Conservation (phyloP, 2,113 vertebrate genomes). For the Psammodynastes pulverulentus region DNA sequence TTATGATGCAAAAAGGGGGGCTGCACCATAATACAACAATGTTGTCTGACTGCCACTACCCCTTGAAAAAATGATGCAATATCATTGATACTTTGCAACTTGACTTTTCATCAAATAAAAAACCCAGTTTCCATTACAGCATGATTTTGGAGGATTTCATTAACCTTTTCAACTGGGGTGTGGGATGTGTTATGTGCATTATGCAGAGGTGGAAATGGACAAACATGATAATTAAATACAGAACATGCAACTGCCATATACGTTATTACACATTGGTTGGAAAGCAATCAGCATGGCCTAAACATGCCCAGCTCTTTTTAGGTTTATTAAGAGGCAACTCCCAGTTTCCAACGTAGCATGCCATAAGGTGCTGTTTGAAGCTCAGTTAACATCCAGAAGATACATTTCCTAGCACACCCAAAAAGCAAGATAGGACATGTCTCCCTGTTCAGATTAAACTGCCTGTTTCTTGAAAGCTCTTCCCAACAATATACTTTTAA, state of each 20-base stretch:
- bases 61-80: not conserved
- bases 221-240: slow-evolving; percentile 27
- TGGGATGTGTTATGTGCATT: not conserved
- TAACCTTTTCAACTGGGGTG: not conserved
- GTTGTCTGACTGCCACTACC: not conserved
- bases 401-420: not conserved
- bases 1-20: not conserved
- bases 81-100: not conserved
- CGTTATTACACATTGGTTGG: slow-evolving; percentile 20
- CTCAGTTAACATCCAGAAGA: slow-evolving; percentile 26
- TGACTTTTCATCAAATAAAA: not conserved
- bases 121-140: not conserved
- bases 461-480: slow-evolving; percentile 18
- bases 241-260: slow-evolving; percentile 31
- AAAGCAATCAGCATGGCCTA: slow-evolving; percentile 20
- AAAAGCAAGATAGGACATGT: slow-evolving; percentile 33
- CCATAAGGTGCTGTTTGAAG: not conserved
- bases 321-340: slow-evolving; percentile 18
- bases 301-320: not conserved
- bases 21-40: not conserved
- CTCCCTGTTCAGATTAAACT: not conserved
- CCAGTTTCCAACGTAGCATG: slow-evolving; percentile 10
- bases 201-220: not conserved
- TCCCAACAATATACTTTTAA: slow-evolving; percentile 16
- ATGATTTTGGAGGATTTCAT: not conserved